phyloP scores from a whole-genome alignment of 2,113 vertebrate species.

The Thryonomys swinderianus region DNA sequence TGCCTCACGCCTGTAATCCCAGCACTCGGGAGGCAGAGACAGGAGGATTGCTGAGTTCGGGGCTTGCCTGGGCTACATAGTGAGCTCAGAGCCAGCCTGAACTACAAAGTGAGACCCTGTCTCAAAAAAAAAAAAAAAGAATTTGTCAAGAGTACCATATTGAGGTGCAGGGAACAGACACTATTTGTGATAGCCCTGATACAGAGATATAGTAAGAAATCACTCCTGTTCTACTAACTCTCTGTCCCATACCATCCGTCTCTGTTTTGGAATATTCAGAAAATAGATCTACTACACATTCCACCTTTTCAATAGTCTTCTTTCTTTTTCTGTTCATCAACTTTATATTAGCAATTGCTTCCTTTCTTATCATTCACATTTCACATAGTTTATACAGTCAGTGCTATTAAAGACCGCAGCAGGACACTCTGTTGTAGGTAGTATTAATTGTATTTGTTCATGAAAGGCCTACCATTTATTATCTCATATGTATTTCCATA shows the following conservation, averaged over 20 bases:
- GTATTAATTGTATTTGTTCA: neutral
- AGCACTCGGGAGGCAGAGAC: too few relatives aligned
- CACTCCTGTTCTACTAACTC: neutral
- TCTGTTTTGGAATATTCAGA: neutral
- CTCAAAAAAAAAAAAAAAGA: too few relatives aligned
- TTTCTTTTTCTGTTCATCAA: neutral
- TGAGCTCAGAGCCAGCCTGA: too few relatives aligned
- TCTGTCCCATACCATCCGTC: too few relatives aligned
- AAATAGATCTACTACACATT: neutral
- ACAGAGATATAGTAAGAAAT: neutral
- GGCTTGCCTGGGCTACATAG: too few relatives aligned
- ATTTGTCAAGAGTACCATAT: neutral
- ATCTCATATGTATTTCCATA: neutral
- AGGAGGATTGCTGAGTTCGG: too few relatives aligned
- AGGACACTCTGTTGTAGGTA: neutral
- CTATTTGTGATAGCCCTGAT: neutral
- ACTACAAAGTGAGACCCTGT: too few relatives aligned
- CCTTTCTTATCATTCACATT: neutral
- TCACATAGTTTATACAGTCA: neutral
- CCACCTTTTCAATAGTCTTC: constrained; percentile 15
- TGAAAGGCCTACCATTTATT: neutral
- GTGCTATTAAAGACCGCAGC: neutral
- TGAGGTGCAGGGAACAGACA: neutral
- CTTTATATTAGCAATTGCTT: neutral
- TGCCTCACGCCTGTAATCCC: too few relatives aligned